Evolutionary conservation across 2,888 invertebrate genomes (phyloP), one percentile per base, ranked within the genome.

Genomic region (Lithosia quadra): DNA sequence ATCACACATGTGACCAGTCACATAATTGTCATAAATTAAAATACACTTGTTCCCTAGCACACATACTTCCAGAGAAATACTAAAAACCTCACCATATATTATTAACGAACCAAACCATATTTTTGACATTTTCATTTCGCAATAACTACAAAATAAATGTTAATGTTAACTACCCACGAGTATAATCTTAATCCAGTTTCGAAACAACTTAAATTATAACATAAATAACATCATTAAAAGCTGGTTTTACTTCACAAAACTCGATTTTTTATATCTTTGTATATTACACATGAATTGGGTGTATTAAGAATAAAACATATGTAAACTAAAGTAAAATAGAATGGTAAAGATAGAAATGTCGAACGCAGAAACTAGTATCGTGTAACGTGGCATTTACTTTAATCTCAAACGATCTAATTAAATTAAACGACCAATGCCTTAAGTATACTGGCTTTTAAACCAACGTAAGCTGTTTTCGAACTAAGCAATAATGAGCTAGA

Each of bases 381-480:
- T 77, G 72, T 74, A 78, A 72, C 87, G 83, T 90, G 92, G 88
- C 92, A 93, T 93, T 93, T 90, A 88, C 81, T 80, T 87, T 88
- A 90, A 93, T 91, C 91, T 87, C 80, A 78, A 60, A 83, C 83
- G 82, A 91, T 91, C 90, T 90, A 86, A 91, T 91, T 91, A 88
- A 89, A 87, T 86, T 86, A 87, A 84, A 80, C 79, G 79, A 85
- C 87, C 83, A 92, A 89, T 86, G 86, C 84, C 85, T 82, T 85
- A 88, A 88, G 86, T 85, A 83, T 72, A 79, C 78, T 78, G 65
- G 78, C 82, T 81, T 85, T 84, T 84, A 84, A 82, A 77, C 80
- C 75, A 76, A 88, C 83, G 81, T 88, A 86, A 77, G 86, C 85
- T 86, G 86, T 90, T 91, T 88, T 87, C 73, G 79, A 83, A 81